Base-by-base conservation (phyloP, 2,888 invertebrate genomes). In the Phania funesta region DNA sequence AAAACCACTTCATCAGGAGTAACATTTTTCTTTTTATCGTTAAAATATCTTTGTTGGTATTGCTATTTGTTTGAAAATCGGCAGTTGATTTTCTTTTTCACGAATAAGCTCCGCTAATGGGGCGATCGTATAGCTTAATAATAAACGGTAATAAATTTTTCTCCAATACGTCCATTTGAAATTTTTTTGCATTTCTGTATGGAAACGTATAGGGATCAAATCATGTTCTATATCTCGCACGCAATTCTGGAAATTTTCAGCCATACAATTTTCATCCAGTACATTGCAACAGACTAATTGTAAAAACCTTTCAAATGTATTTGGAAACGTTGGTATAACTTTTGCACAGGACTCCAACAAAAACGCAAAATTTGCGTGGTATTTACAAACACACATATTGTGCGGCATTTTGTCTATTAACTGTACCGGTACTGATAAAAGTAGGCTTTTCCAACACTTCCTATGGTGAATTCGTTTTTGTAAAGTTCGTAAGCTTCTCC, bases 351-450 rank as follows among this genome's bases (percentile, higher is more conserved):
- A 22, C 32, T 78, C 48, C 56, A 78, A 46, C 56, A 78, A 56
- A 78, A 78, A 71, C n/a, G 48, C 62, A 38, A 78, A 71, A 62
- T 78, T 65, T 44, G 58, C 65, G 44, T 73, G 65, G 44, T 73
- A 79, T 32, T 67, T 50, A 29, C 26, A 62, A n/a, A n/a, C n/a
- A n/a, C n/a, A n/a, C n/a, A n/a, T n/a, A n/a, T n/a, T n/a, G n/a
- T n/a, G n/a, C n/a, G 22, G 18, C 44, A 46, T 18, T 18, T 18
- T 18, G 18, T 7, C 18, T 50, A 50, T 50, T 24, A 50, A 22
- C n/a, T 52, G 52, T 52, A 52, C n/a, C 32, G 56, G 32, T 56
- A 35, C 56, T 35, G 35, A 56, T 7, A 56, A 56, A 56, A 56
- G 8, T 18, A 56, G 18, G 56, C 1, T 32, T 56, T 29, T 56